These are phyloP conservation scores for Aricia artaxerxes DNA, from an alignment of 2,888 invertebrate genomes.

Conservation along the genomic window DNA sequence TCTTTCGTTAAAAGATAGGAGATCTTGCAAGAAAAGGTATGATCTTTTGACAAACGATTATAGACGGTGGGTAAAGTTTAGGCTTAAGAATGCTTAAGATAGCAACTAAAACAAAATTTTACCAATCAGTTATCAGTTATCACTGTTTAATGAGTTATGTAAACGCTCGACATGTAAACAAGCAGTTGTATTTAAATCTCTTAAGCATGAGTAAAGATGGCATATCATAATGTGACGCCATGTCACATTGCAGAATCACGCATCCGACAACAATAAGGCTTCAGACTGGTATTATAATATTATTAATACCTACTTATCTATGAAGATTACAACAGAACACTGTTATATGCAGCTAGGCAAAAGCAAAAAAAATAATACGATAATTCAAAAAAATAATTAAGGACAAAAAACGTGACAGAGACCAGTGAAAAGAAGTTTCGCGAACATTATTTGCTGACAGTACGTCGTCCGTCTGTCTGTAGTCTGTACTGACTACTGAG, in stretches of 20 bases:
- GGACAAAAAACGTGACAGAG: background rate
- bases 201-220: background rate
- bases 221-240: background rate
- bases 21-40: too few relatives aligned
- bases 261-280: background rate
- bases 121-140: too few relatives aligned
- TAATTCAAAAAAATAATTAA: background rate
- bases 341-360: background rate
- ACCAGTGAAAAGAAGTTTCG: background rate
- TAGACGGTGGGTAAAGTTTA: too few relatives aligned
- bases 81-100: too few relatives aligned
- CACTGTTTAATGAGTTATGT: too few relatives aligned
- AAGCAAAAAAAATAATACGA: background rate
- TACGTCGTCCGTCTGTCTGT: background rate
- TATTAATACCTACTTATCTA: background rate
- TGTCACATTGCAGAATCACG: slow-evolving; percentile 18
- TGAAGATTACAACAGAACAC: background rate
- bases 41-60: too few relatives aligned
- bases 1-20: too few relatives aligned
- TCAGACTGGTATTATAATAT: slow-evolving; percentile 3
- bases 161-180: background rate
- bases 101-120: too few relatives aligned
- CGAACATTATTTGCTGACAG: background rate
- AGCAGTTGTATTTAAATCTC: background rate
- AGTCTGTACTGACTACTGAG: background rate